These are phyloP conservation scores for Betta splendens DNA, from an alignment of 2,797 vertebrate species.

Conservation along the genomic window DNA sequence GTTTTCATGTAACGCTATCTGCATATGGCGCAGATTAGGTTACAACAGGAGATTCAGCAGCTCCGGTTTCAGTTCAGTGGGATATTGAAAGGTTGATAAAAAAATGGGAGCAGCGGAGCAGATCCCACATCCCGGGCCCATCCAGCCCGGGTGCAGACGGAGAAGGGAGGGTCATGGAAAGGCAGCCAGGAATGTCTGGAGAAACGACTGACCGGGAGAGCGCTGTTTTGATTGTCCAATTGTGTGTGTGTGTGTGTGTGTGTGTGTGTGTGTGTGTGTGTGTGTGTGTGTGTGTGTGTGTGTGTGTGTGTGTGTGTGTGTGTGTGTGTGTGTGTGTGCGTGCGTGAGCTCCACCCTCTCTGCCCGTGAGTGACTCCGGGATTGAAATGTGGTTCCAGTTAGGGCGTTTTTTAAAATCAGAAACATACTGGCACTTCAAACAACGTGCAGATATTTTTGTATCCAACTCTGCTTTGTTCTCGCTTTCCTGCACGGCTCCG, in stretches of 20 bases:
- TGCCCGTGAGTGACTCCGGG: constrained; percentile 72
- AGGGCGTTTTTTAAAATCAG: constrained; percentile 75
- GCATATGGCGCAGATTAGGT: constrained; percentile 51
- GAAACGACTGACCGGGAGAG: constrained; percentile 68
- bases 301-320: constrained; percentile 60
- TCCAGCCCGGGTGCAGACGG: constrained; percentile 44
- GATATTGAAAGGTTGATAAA: constrained; percentile 53
- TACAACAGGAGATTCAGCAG: constrained; percentile 38
- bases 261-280: constrained; percentile 31
- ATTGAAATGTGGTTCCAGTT: constrained; percentile 85
- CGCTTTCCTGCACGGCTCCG: constrained; percentile 66
- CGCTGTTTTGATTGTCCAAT: constrained; percentile 76
- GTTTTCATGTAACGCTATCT: constrained; percentile 46
- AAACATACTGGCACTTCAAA: constrained; percentile 82
- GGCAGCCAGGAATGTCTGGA: constrained; percentile 77
- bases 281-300: constrained; percentile 29
- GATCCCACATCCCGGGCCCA: constrained; percentile 39
- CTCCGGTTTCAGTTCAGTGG: constrained; percentile 32
- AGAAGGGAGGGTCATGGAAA: constrained; percentile 75
- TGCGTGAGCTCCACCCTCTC: constrained; percentile 69
- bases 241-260: constrained; percentile 46
- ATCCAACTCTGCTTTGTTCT: constrained; percentile 69
- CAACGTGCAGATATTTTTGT: constrained; percentile 72
- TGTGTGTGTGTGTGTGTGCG: constrained; percentile 54
- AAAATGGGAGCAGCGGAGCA: constrained; percentile 47